Evolutionary conservation across 2,888 invertebrate genomes (phyloP), one percentile per base, ranked within the genome.

Genomic region (Mactromeris polynyma): DNA sequence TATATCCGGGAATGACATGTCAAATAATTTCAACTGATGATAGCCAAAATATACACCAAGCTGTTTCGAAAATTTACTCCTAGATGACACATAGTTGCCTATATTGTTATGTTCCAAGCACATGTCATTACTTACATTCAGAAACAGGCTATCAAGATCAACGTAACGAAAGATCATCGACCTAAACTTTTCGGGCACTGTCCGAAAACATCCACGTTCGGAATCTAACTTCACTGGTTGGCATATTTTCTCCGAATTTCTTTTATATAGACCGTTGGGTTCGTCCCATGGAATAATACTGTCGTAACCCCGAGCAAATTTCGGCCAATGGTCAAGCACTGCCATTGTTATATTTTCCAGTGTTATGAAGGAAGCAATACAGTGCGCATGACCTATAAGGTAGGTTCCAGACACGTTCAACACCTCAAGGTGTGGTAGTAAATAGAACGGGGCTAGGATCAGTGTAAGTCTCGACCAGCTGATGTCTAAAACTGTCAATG

Each of bases 321-420:
- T 31, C 33, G 82, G 82, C 82, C 82, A 82, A 36, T 82, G 36
- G 36, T 82, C 82, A 40, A 82, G 11, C 64, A 21, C 64, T 11
- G 36, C 7, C 9, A 14, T 2, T 1, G 58, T n/a, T 64, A 82
- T 21, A 26, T 64, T 82, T 11, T 51, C 38, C 0, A 82, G 38
- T 38, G 64, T 19, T 7, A 58, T 2, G 9, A 82, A n/a, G 11
- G 82, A 58, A 4, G 82, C 31, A 7, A 82, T 11, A 26, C 82
- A 82, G 36, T n/a, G 2, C 0, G 26, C 7, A 14, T 33, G 14
- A 21, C 82, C 82, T 31, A 58, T 38, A 0, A 82, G 3, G 19
- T 21, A 38, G 51, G 82, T 82, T 40, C 82, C 82, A 11, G 82
- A 58, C 36, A 82, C 38, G 36, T 82, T 82, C n/a, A 82, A n/a